phyloP scores from a whole-genome alignment of 2,888 invertebrate species.

The Drosophila acutilabella region DNA sequence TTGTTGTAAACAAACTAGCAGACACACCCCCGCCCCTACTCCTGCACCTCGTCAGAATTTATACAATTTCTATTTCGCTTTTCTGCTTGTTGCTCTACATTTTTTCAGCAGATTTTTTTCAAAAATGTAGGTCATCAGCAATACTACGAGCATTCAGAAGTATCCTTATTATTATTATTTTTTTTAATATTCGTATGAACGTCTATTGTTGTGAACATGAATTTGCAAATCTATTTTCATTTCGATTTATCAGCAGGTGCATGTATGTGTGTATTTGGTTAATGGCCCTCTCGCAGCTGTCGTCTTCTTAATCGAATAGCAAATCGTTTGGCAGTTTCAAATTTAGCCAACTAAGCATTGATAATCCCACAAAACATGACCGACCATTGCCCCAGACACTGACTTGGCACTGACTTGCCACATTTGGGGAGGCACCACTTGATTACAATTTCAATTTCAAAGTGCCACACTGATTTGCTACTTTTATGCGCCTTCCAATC shows the following conservation, averaged over 20 bases:
- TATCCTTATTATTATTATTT: slow-evolving; percentile 43
- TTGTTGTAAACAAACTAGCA: slow-evolving; percentile 65
- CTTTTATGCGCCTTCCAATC: slow-evolving; percentile 71
- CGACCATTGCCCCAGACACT: slow-evolving; percentile 2
- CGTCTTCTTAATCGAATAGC: slow-evolving; percentile 74
- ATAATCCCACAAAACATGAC: slow-evolving; percentile 33
- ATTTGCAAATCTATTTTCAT: slow-evolving; percentile 77
- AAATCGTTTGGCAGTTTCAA: slow-evolving; percentile 75
- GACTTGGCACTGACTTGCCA: slow-evolving; percentile 11
- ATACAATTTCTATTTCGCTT: slow-evolving; percentile 32
- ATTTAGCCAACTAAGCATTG: slow-evolving; percentile 70
- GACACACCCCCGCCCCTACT: slow-evolving; percentile 15
- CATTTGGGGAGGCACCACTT: slow-evolving; percentile 48
- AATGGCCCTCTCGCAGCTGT: slow-evolving; percentile 47
- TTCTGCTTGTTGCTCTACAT: slow-evolving; percentile 6
- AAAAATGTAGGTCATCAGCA: slow-evolving; percentile 71
- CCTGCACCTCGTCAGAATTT: slow-evolving; percentile 33
- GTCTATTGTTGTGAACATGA: slow-evolving; percentile 70
- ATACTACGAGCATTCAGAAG: slow-evolving; percentile 23
- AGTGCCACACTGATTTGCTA: slow-evolving; percentile 64
- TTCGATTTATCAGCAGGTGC: slow-evolving; percentile 47
- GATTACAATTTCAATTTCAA: slow-evolving; percentile 76
- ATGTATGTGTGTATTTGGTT: slow-evolving; percentile 32
- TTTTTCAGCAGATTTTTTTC: slow-evolving; percentile 19
- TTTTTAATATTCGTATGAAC: slow-evolving; percentile 38